Evolutionary conservation across 2,113 vertebrate species (phyloP).

Genomic region (Echinops telfairi): DNA sequence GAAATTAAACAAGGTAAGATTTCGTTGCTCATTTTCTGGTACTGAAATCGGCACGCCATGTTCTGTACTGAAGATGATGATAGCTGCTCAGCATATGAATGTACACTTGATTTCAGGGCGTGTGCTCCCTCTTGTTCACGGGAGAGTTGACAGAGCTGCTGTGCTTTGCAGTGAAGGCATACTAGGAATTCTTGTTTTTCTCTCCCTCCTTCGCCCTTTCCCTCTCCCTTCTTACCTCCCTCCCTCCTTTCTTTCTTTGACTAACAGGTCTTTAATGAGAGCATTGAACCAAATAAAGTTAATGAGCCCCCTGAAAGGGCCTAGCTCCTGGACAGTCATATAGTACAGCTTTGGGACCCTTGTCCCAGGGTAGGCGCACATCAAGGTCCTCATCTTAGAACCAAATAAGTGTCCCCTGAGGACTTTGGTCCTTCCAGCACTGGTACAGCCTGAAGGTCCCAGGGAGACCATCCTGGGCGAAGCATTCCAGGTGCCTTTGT

Average conservation of each 20-base stretch:
- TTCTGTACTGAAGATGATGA: constrained; percentile 24
- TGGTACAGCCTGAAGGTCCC: too few relatives aligned
- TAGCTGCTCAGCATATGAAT: background rate
- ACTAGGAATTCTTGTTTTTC: background rate
- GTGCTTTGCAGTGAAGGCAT: background rate
- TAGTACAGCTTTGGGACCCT: too few relatives aligned
- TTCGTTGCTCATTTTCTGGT: constrained; percentile 56
- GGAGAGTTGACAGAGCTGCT: background rate
- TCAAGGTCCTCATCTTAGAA: too few relatives aligned
- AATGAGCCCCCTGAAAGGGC: too few relatives aligned
- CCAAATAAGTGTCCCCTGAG: too few relatives aligned
- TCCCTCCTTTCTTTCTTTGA: background rate
- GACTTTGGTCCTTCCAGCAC: too few relatives aligned
- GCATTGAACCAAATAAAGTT: too few relatives aligned
- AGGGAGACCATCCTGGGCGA: too few relatives aligned
- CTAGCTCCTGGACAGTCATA: too few relatives aligned
- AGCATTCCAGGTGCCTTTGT: too few relatives aligned
- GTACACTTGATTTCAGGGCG: constrained; percentile 32
- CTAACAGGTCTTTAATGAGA: too few relatives aligned
- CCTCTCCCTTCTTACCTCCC: background rate
- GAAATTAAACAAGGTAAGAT: constrained; percentile 97
- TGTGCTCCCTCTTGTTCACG: background rate
- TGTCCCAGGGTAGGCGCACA: too few relatives aligned
- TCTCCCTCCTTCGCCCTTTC: background rate
- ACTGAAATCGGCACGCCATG: constrained; percentile 17